Conservation (phyloP, 2,113 vertebrate species). For the Prunella fulvescens region DNA sequence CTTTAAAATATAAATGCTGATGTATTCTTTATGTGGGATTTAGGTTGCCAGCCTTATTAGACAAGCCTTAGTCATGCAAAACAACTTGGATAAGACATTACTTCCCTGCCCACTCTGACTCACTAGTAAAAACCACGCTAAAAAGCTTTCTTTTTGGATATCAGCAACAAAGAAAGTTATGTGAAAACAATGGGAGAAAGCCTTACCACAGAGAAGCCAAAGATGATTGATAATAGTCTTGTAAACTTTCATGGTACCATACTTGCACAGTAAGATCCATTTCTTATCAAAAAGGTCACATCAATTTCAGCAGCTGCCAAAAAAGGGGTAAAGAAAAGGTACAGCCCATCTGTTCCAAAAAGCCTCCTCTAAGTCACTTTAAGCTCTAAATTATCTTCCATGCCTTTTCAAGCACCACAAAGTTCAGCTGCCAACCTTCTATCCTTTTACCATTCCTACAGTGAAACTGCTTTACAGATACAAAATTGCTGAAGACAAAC, state of each 20-base stretch:
- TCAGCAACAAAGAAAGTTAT: not conserved
- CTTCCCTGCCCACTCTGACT: not conserved
- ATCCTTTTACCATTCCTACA: not conserved
- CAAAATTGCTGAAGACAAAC: not conserved
- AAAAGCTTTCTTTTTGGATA: not conserved
- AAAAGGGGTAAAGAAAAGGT: not conserved
- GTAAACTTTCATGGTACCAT: not conserved
- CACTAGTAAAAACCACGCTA: not conserved
- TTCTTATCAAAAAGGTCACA: not conserved
- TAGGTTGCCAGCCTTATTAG: conserved; percentile 24
- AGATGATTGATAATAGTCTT: not conserved
- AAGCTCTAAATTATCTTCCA: not conserved
- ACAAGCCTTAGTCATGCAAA: conserved; percentile 21
- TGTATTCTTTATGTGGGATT: not conserved
- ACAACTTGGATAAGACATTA: not conserved
- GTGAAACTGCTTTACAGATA: not conserved
- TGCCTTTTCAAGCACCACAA: not conserved
- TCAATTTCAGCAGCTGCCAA: not conserved
- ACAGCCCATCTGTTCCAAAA: not conserved
- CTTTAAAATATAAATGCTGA: conserved; percentile 21
- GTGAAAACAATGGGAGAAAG: not conserved
- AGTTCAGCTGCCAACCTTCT: not conserved
- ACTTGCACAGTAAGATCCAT: not conserved
- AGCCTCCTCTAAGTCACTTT: not conserved
- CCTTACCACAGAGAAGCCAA: not conserved